These are phyloP conservation scores for Vulpes lagopus DNA, from an alignment of 2,113 vertebrate species.

Conservation along the genomic window DNA sequence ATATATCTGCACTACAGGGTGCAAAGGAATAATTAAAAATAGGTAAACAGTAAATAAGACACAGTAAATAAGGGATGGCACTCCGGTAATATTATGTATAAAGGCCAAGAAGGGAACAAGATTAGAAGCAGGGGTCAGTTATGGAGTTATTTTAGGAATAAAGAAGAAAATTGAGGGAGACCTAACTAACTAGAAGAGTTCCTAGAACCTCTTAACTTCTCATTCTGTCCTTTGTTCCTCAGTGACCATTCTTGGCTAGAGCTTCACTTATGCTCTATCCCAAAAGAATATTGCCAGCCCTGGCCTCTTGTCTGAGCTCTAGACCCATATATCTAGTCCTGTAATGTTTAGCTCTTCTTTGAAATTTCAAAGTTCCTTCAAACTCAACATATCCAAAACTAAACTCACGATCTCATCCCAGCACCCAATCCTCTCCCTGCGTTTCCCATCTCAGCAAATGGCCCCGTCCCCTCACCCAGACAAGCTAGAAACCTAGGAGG, in stretches of 20 bases:
- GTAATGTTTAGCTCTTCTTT: not conserved
- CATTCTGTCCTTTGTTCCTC: not conserved
- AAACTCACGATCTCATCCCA: not conserved
- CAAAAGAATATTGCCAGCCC: not conserved
- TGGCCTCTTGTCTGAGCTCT: not conserved
- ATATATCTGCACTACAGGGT: not conserved
- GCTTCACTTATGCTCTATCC: not conserved
- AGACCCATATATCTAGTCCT: not conserved
- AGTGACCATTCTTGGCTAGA: not conserved
- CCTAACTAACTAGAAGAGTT: not conserved
- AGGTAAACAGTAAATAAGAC: not conserved
- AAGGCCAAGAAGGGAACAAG: not conserved
- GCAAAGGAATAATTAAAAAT: not conserved
- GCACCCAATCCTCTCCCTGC: not conserved
- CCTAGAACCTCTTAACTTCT: not conserved
- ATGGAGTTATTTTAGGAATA: not conserved
- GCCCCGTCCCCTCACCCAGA: not conserved
- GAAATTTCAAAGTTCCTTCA: conserved; percentile 8
- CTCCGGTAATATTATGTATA: not conserved
- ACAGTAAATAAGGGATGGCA: not conserved
- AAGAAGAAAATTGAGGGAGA: not conserved
- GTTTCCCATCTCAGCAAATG: not conserved
- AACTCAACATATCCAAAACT: not conserved
- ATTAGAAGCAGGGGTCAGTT: not conserved
- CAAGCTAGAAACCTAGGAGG: not conserved